Conservation (phyloP, 2,888 invertebrate genomes). For the Tetanocera ferruginea region DNA sequence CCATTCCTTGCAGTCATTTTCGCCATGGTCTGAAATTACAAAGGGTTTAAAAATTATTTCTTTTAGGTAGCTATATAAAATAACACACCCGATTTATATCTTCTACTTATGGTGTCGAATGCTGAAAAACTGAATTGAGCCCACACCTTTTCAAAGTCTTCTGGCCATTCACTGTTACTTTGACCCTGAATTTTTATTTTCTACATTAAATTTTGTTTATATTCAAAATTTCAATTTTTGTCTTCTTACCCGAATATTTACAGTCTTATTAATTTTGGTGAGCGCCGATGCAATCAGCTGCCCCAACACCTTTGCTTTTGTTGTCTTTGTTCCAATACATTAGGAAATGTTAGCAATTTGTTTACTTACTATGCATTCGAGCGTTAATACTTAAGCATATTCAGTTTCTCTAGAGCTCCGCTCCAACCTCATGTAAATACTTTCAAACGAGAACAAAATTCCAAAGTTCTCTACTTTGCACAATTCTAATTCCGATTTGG, state of each 20-base stretch:
- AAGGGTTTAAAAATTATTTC: not conserved
- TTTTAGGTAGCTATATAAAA: not conserved
- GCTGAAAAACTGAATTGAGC: not conserved
- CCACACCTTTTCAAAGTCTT: not conserved
- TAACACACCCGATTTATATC: not conserved
- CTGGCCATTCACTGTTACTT: not conserved
- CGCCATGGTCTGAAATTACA: not conserved
- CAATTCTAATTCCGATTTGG: too few species aligned
- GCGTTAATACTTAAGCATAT: not conserved
- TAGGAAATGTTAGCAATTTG: not conserved
- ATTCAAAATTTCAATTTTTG: not conserved
- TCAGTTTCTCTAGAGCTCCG: not conserved
- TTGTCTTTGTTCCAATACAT: not conserved
- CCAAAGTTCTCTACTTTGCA: not conserved
- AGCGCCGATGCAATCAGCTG: conserved; percentile 18
- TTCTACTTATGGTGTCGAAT: not conserved
- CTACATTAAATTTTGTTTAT: not conserved
- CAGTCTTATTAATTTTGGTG: not conserved
- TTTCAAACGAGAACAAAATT: not conserved
- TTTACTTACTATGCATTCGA: not conserved
- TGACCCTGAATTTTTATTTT: not conserved
- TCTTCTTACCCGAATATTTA: not conserved
- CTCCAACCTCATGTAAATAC: not conserved
- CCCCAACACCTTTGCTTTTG: conserved; percentile 11
- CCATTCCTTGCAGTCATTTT: not conserved